Base-by-base conservation (phyloP, 2,797 vertebrate genomes). In the Eurystomus glaucurus region DNA sequence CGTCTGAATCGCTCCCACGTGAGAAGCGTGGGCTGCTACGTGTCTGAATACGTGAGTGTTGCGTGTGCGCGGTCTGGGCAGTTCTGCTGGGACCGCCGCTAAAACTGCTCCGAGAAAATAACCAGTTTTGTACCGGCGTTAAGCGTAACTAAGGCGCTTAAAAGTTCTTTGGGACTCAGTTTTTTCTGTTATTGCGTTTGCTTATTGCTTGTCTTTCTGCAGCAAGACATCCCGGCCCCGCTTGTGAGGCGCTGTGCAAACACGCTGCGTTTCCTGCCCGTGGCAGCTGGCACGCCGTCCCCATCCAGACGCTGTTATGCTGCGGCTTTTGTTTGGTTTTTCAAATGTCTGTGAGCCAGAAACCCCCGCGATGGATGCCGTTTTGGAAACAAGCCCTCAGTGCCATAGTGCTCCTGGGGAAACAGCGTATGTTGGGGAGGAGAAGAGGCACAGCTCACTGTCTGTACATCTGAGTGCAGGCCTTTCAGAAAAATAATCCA, bases 351-450 rank as follows among this genome's bases (percentile, higher is more conserved):
- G 35, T 51, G 90, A 91, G 84, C 77, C 88, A 83, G 21, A 90
- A 0, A 0, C 7, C 19, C n/a, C 4, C 13, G 60, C 68, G 81
- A 14, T 80, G 88, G 92, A 57, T 97, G 82, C 88, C 82, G 66
- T 78, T 85, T 91, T 85, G 92, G 88, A 95, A 88, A 61, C 17
- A 16, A 85, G 78, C 89, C 31, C 81, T 89, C 54, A 25, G 88
- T 85, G n/a, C 69, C 37, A 22, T 31, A 55, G 72, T 48, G n/a
- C 57, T 85, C 62, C 22, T 52, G 82, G 62, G 75, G 45, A 75
- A 51, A 66, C 48, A 61, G 91, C 14, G 1, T 33, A 33, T 69
- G 5, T 48, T 35, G 4, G 41, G 37, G 23, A 3, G 22, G 74
- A 57, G 84, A 85, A 78, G 28, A 80, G 41, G 7, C 14, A 1